phyloP scores from a whole-genome alignment of 2,888 invertebrate genomes.

The Cabera pusaria region DNA sequence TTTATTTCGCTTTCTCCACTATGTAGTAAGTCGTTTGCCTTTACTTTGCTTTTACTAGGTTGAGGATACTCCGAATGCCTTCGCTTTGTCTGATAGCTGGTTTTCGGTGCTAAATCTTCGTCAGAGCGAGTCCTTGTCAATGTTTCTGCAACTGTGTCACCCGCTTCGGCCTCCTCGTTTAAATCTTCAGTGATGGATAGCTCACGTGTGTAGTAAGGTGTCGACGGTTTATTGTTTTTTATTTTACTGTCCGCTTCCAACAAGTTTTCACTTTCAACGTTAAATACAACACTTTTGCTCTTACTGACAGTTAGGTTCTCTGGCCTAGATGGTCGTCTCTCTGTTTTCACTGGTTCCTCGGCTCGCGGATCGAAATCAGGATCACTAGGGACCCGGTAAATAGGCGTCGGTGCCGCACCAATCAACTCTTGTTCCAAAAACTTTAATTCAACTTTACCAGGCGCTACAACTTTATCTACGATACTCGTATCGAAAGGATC shows the following conservation, averaged over 20 bases:
- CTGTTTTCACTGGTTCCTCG: constrained; percentile 75
- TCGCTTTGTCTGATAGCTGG: constrained; percentile 61
- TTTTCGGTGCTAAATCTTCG: constrained; percentile 84
- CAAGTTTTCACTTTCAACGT: constrained; percentile 65
- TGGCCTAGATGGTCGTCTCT: constrained; percentile 85
- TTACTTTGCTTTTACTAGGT: constrained; percentile 42
- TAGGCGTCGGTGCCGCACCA: constrained; percentile 60
- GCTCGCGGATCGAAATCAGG: constrained; percentile 93
- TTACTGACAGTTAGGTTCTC: constrained; percentile 81
- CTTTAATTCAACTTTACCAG: constrained; percentile 91
- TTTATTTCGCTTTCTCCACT: constrained; percentile 52
- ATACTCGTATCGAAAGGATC: constrained; percentile 95
- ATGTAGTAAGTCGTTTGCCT: constrained; percentile 65
- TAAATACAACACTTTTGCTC: constrained; percentile 80
- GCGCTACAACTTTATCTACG: constrained; percentile 87
- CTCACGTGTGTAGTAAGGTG: constrained; percentile 90
- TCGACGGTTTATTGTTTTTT: constrained; percentile 88
- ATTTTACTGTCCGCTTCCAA: constrained; percentile 84
- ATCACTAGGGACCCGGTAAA: constrained; percentile 84
- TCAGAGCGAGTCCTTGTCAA: constrained; percentile 85
- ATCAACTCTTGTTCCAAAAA: constrained; percentile 90
- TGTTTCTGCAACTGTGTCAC: constrained; percentile 85
- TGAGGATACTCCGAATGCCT: constrained; percentile 79
- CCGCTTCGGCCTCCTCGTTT: constrained; percentile 83
- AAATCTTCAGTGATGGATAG: constrained; percentile 81